phyloP scores from a whole-genome alignment of 2,888 invertebrate species.

The Tuta absoluta region DNA sequence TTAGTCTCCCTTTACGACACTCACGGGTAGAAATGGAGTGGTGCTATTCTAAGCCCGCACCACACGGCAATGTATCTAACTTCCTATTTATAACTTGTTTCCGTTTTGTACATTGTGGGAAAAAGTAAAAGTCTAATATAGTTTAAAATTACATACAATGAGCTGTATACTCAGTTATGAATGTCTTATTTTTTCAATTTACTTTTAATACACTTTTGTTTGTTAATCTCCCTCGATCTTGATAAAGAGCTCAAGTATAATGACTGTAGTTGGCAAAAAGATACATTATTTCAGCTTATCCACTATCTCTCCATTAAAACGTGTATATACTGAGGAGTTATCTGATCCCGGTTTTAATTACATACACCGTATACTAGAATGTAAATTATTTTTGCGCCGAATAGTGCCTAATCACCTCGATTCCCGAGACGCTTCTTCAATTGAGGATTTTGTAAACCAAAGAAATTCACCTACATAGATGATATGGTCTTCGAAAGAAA shows the following conservation, averaged over 20 bases:
- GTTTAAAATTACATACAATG: background rate
- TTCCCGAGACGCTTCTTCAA: conserved; percentile 20
- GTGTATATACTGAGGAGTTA: conserved; percentile 4
- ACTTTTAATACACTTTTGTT: conserved; percentile 14
- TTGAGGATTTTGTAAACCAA: background rate
- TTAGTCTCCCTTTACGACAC: no score
- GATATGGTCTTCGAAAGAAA: no score
- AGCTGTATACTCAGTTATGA: background rate
- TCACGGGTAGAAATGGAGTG: no score
- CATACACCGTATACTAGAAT: background rate
- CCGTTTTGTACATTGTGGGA: background rate
- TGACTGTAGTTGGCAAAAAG: conserved; percentile 13
- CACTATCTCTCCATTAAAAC: conserved; percentile 17
- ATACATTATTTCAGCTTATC: conserved; percentile 15
- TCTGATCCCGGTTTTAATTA: conserved; percentile 22
- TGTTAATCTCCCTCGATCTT: conserved; percentile 20
- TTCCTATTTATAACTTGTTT: background rate
- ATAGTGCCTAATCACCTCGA: conserved; percentile 20
- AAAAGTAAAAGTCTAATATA: background rate
- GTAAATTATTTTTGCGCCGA: conserved; percentile 14
- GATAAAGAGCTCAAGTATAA: conserved; percentile 3
- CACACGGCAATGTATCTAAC: no score
- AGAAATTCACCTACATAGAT: no score
- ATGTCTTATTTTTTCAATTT: background rate
- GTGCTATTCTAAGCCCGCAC: no score